Percentiles rank a stretch among this genome's conserved stretches.
These are phyloP conservation scores for Chrysomallon squamiferum DNA, from an alignment of 1,140 invertebrate species.

Conservation along the genomic window DNA sequence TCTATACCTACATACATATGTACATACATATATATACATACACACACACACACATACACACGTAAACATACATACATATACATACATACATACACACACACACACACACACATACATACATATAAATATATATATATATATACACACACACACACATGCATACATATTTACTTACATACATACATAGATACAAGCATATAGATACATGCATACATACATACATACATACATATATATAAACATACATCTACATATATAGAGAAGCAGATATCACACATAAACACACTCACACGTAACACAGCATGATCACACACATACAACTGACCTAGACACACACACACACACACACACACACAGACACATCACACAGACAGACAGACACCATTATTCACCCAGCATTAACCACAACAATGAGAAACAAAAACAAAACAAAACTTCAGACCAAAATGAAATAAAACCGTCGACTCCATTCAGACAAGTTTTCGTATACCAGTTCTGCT, in stretches of 20 bases:
- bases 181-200: background rate
- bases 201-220: background rate
- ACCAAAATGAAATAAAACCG: too few relatives aligned
- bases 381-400: too few relatives aligned
- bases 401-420: too few relatives aligned
- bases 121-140: background rate
- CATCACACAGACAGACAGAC: too few relatives aligned
- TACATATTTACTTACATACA: background rate
- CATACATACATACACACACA: background rate
- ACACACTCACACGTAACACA: too few relatives aligned
- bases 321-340: background rate
- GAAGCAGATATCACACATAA: background rate
- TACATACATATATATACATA: background rate
- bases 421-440: too few relatives aligned
- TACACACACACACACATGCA: too few relatives aligned
- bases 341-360: conserved; percentile 1
- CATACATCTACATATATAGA: background rate
- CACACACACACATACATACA: background rate
- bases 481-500: too few relatives aligned
- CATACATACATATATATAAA: background rate
- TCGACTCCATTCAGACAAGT: too few relatives aligned
- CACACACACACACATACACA: background rate
- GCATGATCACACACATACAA: background rate
- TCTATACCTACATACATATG: background rate
- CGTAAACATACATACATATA: background rate